Conservation (phyloP, 2,797 vertebrate genomes). For the Sebastes cheni region DNA sequence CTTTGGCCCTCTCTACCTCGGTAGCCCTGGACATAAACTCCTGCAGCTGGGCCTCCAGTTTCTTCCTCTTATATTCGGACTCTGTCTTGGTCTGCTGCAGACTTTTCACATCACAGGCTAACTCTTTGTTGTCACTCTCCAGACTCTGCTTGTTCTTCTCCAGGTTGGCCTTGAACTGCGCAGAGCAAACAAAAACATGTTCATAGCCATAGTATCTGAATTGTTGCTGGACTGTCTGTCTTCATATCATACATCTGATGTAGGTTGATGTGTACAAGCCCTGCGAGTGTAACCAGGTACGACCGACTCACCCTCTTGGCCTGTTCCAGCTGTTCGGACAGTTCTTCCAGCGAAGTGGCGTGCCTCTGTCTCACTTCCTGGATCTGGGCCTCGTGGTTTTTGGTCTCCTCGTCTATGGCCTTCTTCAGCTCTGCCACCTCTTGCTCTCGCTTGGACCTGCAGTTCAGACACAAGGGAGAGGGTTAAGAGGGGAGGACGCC, state of each 20-base stretch:
- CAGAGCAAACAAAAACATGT: not conserved
- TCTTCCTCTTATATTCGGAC: constrained; percentile 95
- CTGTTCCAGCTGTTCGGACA: constrained; percentile 96
- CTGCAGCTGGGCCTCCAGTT: constrained; percentile 92
- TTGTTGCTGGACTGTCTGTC: not conserved
- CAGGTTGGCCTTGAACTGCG: constrained; percentile 92
- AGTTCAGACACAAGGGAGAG: not conserved
- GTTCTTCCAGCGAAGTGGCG: constrained; percentile 89
- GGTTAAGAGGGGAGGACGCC: not conserved
- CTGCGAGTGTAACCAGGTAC: not conserved
- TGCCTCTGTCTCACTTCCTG: constrained; percentile 97
- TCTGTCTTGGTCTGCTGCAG: constrained; percentile 93
- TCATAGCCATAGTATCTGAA: not conserved
- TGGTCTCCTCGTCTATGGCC: constrained; percentile 94
- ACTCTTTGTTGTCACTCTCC: constrained; percentile 94
- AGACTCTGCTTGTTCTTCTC: constrained; percentile 97
- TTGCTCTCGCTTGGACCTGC: constrained; percentile 93
- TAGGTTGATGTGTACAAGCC: not conserved
- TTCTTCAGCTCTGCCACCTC: constrained; percentile 98
- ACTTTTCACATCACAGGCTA: constrained; percentile 90
- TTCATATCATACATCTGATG: not conserved
- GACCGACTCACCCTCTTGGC: constrained; percentile 89
- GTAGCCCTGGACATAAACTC: constrained; percentile 88
- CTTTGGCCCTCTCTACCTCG: constrained; percentile 88
- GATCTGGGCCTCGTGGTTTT: constrained; percentile 95